Base-by-base conservation (phyloP, 2,113 vertebrate genomes). In the Heloderma charlesbogerti region DNA sequence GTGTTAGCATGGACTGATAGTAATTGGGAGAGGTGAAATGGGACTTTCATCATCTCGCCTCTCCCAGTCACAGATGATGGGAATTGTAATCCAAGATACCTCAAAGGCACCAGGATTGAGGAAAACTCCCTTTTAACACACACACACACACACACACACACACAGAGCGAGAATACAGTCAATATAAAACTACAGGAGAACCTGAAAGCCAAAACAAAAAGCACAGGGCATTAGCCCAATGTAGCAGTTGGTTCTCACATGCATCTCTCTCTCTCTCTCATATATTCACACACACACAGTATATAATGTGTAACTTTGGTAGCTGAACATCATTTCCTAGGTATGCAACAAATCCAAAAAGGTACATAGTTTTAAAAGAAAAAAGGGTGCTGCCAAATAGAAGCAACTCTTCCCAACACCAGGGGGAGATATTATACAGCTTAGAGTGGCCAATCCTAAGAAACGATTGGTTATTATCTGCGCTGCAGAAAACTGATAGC, bases 121-220 rank as follows among this genome's bases (percentile, higher is more conserved):
- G 48, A 48, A 48, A 48, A 7, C 48, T 54, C 10, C 51, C 51
- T 12, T 54, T 54, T 54, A 9, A 54, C 5, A 54, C 6, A 54
- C 6, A 54, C 51, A 54, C 6, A 54, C 51, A 54, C 51, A 54
- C 51, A 54, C 51, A 51, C 48, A 51, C 48, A 51, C 48, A 51
- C 48, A 51, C 48, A 51, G 48, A 51, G 48, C 3, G 8, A 8
- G 48, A 51, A 51, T 51, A 51, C 48, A 3, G 4, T 51, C 48
- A 51, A 51, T 51, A 51, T 51, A 85, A 87, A 83, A 82, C 89
- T 91, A 29, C 5, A 48, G 69, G 67, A 75, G 37, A 40, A 75
- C 57, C 57, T 60, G 57, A 75, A 75, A 75, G 16, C 4, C 18
- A 75, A 40, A 75, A 40, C n/a, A 37, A 75, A 75, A 40, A 27